Evolutionary conservation across 2,797 vertebrate species (phyloP), one percentile per base, ranked within the genome.

Genomic region (Australoheros facetus): DNA sequence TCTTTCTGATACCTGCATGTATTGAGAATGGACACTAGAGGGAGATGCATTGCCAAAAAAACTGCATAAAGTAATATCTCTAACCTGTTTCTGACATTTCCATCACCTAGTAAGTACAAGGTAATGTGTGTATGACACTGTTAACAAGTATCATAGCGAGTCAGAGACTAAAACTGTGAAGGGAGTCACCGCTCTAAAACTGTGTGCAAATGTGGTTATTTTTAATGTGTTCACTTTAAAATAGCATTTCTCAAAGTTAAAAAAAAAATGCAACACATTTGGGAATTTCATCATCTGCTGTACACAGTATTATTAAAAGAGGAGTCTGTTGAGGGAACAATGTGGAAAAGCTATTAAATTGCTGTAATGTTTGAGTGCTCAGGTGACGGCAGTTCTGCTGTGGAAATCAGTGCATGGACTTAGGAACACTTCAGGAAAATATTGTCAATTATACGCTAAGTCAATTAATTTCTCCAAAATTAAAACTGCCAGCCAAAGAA

Each of bases 1-100:
- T n/a, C 55, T 32, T 5, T 74, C 1, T 70, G 19, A 80, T 75
- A 32, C 58, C 53, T 87, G 91, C 56, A 84, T 71, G 56, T 87
- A 26, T 80, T 21, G 16, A 12, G 21, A 79, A 57, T 77, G 84
- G 77, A 85, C 94, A 95, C 92, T 69, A 94, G 94, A 87, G 93
- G 93, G 94, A 90, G 92, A 89, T 92, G 81, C 17, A 1, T 73
- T 77, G 78, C 81, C 77, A 91, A 32, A 12, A 10, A 0, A 32
- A 77, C 42, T 55, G 28, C 17, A n/a, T 82, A 19, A 14, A 66
- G 53, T 5, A 57, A 30, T 34, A 66, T 53, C 26, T 72, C 4
- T 59, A 6, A 2, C 19, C 16, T 30, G 26, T 69, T 69, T 51
- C 10, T 51, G 42, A 69, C 42, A 69, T 69, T 30, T 48, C 26